Evolutionary conservation across 2,888 invertebrate species (phyloP).

Genomic region (Euproctis similis): DNA sequence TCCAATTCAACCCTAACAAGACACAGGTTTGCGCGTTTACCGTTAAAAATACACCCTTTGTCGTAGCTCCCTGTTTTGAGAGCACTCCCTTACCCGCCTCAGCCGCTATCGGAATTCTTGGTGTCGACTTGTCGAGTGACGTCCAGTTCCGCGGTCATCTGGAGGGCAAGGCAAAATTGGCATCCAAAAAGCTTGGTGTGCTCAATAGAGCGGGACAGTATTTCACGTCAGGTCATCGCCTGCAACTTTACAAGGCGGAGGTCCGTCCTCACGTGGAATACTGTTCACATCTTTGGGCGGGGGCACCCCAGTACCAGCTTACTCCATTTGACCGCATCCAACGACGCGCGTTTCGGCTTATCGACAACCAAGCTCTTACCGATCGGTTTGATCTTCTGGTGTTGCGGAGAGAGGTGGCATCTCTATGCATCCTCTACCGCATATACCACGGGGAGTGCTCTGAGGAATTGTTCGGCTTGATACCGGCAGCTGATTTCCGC

Average conservation of each 20-base stretch:
- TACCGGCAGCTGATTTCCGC: background rate
- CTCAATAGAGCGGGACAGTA: slow-evolving; percentile 1
- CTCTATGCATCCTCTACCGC: background rate
- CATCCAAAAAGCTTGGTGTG: slow-evolving; percentile 1
- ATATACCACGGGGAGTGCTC: background rate
- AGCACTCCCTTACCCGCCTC: background rate
- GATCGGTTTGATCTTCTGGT: background rate
- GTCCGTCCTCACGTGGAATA: slow-evolving; percentile 10
- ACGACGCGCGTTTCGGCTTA: background rate
- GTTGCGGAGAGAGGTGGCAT: background rate
- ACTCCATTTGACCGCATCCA: slow-evolving; percentile 2
- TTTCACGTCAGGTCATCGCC: background rate
- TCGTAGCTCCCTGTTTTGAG: background rate
- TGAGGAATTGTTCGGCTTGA: background rate
- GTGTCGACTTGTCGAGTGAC: slow-evolving; percentile 1
- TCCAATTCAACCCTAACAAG: slow-evolving; percentile 1
- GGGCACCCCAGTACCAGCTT: slow-evolving; percentile 5
- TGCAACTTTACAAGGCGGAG: slow-evolving; percentile 1
- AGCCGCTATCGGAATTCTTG: slow-evolving; percentile 3
- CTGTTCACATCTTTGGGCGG: slow-evolving; percentile 8
- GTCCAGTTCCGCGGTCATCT: slow-evolving; percentile 3
- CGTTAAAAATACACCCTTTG: background rate
- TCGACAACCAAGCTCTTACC: background rate
- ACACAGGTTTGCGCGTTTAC: background rate
- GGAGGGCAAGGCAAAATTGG: slow-evolving; percentile 2